Percentiles rank a stretch among this genome's conserved stretches.
Conservation (phyloP, 2,797 vertebrate species). For the Pyrocephalus nanus region DNA sequence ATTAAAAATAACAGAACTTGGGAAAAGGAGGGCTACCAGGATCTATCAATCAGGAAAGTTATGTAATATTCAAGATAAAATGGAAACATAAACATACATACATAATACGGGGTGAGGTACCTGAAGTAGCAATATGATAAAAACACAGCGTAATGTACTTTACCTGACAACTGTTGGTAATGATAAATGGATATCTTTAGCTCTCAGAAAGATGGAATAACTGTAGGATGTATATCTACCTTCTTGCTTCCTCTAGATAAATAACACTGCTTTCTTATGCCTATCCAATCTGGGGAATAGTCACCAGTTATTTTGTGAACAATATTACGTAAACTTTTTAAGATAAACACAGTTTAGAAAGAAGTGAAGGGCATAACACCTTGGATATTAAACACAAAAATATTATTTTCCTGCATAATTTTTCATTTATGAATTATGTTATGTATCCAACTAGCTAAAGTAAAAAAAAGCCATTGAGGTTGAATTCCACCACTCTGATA, state of each 20-base stretch:
- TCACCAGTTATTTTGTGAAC: background rate
- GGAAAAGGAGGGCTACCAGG: background rate
- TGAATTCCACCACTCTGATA: background rate
- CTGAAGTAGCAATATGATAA: background rate
- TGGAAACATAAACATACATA: background rate
- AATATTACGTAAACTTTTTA: background rate
- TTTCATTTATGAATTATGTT: background rate
- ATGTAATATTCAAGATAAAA: background rate
- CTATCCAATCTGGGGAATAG: background rate
- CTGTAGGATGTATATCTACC: background rate
- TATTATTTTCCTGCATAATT: background rate
- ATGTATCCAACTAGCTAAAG: background rate
- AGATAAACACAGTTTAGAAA: background rate
- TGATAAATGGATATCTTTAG: background rate
- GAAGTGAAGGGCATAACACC: background rate
- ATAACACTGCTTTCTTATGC: background rate
- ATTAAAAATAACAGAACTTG: background rate
- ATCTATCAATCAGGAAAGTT: background rate
- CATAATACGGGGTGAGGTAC: background rate
- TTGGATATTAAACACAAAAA: background rate
- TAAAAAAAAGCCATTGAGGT: background rate
- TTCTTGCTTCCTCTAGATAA: background rate
- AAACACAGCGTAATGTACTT: background rate
- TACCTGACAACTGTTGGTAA: background rate
- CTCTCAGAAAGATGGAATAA: background rate